Evolutionary conservation across 2,888 invertebrate species (phyloP).

Genomic region (Agrotis segetum): DNA sequence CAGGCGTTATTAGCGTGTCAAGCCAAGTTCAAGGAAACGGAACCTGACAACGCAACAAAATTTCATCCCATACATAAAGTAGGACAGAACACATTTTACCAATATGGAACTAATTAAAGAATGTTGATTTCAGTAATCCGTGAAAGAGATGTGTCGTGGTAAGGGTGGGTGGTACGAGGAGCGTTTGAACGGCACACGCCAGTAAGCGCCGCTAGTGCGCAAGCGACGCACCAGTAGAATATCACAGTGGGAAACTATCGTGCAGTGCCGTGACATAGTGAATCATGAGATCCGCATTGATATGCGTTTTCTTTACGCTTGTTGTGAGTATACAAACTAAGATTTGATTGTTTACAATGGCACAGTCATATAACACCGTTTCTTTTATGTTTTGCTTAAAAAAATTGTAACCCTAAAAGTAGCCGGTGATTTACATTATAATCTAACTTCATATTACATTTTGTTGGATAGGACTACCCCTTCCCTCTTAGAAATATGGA

Average conservation of each 20-base stretch:
- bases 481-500: neutral
- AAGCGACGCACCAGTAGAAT: constrained; percentile 77
- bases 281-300: constrained; percentile 84
- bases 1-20: too few relatives aligned
- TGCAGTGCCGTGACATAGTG: constrained; percentile 78
- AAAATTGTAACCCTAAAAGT: neutral
- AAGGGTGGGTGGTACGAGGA: constrained; percentile 54
- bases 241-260: constrained; percentile 60
- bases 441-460: neutral
- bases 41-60: too few relatives aligned
- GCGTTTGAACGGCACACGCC: constrained; percentile 48
- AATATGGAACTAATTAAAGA: constrained; percentile 7
- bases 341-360: constrained; percentile 4
- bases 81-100: neutral
- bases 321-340: constrained; percentile 77
- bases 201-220: constrained; percentile 77
- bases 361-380: neutral
- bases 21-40: too few relatives aligned
- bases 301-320: constrained; percentile 83
- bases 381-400: too few relatives aligned
- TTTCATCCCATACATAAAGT: neutral
- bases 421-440: neutral
- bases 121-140: constrained; percentile 43
- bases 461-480: neutral
- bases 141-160: constrained; percentile 34